Conservation (phyloP, 2,797 vertebrate species). For the Cuniculus paca region DNA sequence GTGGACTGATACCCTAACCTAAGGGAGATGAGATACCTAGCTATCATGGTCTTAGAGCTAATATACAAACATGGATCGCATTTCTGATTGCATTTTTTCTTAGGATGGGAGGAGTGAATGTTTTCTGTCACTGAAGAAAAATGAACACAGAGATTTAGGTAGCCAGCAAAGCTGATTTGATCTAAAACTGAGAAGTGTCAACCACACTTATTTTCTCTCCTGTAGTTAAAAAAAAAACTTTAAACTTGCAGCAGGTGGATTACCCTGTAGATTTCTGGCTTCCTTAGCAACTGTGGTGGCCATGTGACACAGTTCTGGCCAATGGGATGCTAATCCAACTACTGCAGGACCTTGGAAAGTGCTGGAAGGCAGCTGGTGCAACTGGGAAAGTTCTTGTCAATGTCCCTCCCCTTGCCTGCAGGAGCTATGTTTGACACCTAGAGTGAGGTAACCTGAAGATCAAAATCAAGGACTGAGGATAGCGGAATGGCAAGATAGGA, state of each 20-base stretch:
- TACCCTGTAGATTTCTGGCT: too few relatives aligned
- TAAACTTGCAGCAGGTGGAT: too few relatives aligned
- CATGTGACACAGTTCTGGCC: too few relatives aligned
- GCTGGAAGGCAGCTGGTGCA: too few relatives aligned
- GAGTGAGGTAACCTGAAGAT: too few relatives aligned
- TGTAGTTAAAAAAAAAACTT: neutral
- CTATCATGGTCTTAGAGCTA: neutral
- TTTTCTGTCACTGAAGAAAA: neutral
- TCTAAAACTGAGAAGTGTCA: constrained; percentile 1
- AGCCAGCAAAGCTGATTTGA: neutral
- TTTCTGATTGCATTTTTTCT: neutral
- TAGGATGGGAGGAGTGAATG: neutral
- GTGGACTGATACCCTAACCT: neutral
- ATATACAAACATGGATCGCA: neutral
- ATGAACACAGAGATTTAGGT: neutral
- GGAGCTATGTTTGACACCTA: neutral
- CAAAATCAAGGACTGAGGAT: too few relatives aligned
- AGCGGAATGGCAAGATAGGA: too few relatives aligned
- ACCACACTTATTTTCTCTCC: neutral
- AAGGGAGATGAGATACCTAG: neutral
- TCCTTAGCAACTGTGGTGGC: neutral
- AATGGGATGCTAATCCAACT: too few relatives aligned
- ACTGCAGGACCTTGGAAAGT: too few relatives aligned
- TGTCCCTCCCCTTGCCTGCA: neutral
- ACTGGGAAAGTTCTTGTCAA: neutral